Evolutionary conservation across 2,888 invertebrate genomes (phyloP).

Genomic region (Trachelus iudaicus): DNA sequence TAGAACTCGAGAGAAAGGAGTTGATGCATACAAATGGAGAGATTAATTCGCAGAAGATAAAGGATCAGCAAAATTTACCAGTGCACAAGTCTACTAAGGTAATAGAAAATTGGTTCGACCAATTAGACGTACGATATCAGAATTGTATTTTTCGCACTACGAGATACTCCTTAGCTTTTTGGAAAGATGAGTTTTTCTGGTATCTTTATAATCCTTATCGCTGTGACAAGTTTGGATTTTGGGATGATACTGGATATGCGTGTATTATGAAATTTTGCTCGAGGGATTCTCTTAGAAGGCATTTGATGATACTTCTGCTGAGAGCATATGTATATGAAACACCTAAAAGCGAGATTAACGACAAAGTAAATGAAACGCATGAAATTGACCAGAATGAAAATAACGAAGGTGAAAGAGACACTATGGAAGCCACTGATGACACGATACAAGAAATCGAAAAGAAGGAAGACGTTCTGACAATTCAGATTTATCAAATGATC

Average conservation of each 20-base stretch:
- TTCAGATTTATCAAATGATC: conserved; percentile 49
- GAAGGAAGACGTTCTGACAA: conserved; percentile 23
- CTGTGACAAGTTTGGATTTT: conserved; percentile 53
- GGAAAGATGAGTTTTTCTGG: conserved; percentile 56
- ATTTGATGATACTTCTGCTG: conserved; percentile 52
- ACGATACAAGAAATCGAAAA: not conserved
- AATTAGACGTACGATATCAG: conserved; percentile 32
- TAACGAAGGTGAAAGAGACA: not conserved
- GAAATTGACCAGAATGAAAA: not conserved
- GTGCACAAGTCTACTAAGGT: conserved; percentile 33
- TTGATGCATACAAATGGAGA: conserved; percentile 35
- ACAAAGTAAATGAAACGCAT: not conserved
- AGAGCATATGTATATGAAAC: conserved; percentile 45
- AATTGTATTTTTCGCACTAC: conserved; percentile 52
- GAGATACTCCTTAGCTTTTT: conserved; percentile 52
- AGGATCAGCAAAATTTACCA: conserved; percentile 20
- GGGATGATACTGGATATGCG: conserved; percentile 48
- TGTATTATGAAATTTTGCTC: conserved; percentile 54
- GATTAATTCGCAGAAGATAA: conserved; percentile 32
- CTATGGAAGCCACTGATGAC: not conserved
- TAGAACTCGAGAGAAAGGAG: conserved; percentile 37
- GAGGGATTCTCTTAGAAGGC: conserved; percentile 44
- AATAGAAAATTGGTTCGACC: conserved; percentile 51
- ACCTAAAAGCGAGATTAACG: not conserved
- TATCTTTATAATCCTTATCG: conserved; percentile 58